phyloP scores from a whole-genome alignment of 2,113 vertebrate species.

The Penelope pileata region DNA sequence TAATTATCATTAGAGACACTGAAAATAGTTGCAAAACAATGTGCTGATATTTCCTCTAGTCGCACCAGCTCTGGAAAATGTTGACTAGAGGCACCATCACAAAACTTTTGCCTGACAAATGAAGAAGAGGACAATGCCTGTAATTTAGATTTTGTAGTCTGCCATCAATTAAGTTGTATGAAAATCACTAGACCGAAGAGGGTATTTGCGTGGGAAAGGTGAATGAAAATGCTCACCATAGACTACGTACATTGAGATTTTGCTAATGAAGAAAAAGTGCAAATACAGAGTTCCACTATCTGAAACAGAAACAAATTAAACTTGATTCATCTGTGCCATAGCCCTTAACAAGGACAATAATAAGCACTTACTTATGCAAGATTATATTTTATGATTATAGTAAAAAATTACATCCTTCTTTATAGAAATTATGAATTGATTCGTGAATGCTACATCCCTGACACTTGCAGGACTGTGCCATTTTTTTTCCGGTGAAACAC shows the following conservation, averaged over 20 bases:
- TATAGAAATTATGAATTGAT: conserved; percentile 60
- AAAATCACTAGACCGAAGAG: neutral
- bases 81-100: neutral
- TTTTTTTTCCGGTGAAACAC: conserved; percentile 55
- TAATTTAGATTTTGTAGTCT: neutral
- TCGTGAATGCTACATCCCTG: conserved; percentile 55
- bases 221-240: neutral
- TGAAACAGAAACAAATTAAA: conserved; percentile 57
- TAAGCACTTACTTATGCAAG: conserved; percentile 48
- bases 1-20: neutral
- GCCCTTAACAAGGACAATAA: conserved; percentile 43
- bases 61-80: neutral
- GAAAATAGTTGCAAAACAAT: neutral
- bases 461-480: conserved; percentile 40
- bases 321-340: conserved; percentile 36
- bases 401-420: conserved; percentile 52
- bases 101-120: neutral
- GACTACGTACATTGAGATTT: neutral
- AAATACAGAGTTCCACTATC: neutral
- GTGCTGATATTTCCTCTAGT: neutral
- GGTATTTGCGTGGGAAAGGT: neutral
- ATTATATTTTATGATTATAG: conserved; percentile 49
- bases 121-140: neutral
- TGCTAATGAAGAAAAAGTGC: conserved; percentile 35
- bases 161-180: neutral